Base-by-base conservation (phyloP, 1,140 invertebrate genomes). In the Zelostemma sp. region DNA sequence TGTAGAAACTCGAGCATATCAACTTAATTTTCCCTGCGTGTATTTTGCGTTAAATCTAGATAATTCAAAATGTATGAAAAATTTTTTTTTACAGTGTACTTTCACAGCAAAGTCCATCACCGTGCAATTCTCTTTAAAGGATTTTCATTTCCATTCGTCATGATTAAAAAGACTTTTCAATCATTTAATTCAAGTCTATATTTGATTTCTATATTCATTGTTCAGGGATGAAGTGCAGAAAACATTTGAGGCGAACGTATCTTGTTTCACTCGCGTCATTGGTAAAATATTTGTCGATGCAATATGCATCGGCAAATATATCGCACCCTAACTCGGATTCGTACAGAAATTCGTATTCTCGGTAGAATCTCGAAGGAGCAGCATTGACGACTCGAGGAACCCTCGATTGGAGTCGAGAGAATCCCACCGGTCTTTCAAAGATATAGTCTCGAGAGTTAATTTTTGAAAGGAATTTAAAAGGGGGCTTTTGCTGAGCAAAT, bases 221-320 rank as follows among this genome's bases (percentile, higher is more conserved):
- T 8, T 28, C 25, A 28, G 25, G 25, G 53, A 5, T 9, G 11
- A 31, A 63, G 40, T 38, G 5, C 16, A 40, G 57, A 45, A 43
- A 46, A 45, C 45, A 46, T 59, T 55, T 59, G 59, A 47, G 55
- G 55, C 50, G 12, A 17, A 21, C 16, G 28, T 46, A 31, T 57
- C 46, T 43, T 53, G 57, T 61, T 65, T 57, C 55, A 53, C 47
- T 57, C 43, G 28, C 55, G 51, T 59, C 43, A 46, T 55, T 60
- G 16, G 47, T 40, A 51, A 57, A 41, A 48, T 58, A 57, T 50
- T 50, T 28, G 60, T 48, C 43, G 65, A 71, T 71, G 68, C 68
- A 71, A 66, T 66, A 66, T 66, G 48, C 63, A 48, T 70, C n/a
- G n/a, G n/a, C n/a, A n/a, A n/a, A n/a, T 28, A 63, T 66, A 66